phyloP scores from a whole-genome alignment of 2,113 vertebrate species.

The Megaceryle torquata region DNA sequence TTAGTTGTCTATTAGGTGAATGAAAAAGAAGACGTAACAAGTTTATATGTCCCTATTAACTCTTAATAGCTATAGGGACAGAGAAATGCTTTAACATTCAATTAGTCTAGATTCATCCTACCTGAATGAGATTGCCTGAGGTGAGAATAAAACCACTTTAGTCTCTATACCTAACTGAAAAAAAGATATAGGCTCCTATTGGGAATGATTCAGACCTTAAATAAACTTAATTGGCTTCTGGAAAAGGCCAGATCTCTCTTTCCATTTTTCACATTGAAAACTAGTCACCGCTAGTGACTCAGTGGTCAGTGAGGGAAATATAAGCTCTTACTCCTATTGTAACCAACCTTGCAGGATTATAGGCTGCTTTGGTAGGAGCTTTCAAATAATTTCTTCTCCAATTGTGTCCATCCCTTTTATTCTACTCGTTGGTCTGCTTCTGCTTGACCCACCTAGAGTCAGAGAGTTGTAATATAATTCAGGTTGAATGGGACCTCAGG shows the following conservation, averaged over 20 bases:
- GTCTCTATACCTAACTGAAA: background rate
- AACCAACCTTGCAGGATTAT: background rate
- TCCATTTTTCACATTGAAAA: background rate
- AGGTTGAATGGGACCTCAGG: background rate
- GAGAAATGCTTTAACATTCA: background rate
- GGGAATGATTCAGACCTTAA: background rate
- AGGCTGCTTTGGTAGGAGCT: background rate
- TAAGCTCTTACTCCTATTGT: background rate
- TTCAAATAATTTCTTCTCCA: background rate
- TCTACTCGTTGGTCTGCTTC: background rate
- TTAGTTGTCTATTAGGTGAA: background rate
- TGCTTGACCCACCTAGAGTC: background rate
- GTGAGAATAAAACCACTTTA: background rate
- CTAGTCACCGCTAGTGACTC: background rate
- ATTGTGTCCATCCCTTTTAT: background rate
- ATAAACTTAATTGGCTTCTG: background rate
- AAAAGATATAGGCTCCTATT: background rate
- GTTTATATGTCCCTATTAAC: background rate
- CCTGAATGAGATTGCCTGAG: background rate
- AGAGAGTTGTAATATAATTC: background rate
- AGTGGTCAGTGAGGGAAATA: background rate
- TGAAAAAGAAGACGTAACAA: background rate
- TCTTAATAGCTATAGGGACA: background rate
- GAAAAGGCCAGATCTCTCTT: background rate
- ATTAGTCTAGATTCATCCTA: background rate